A percentile compares a stretch with the other conserved stretches of the same genome.
phyloP scores from a whole-genome alignment of 2,797 vertebrate genomes.

The Chiroxiphia lanceolata region DNA sequence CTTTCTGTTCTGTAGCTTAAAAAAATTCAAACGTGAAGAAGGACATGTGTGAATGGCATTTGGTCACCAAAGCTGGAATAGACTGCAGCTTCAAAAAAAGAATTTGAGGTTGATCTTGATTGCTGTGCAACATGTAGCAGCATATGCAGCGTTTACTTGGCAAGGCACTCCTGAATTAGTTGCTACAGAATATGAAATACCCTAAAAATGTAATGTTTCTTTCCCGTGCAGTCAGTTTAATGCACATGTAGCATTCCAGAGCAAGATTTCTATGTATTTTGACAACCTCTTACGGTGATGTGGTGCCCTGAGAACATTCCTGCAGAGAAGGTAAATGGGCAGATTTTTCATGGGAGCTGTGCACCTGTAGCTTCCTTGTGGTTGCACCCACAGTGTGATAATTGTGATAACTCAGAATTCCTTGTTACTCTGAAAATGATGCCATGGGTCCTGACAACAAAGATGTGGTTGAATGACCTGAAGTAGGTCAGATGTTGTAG shows the following conservation, averaged over 20 bases:
- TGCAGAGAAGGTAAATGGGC: background rate
- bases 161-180: background rate
- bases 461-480: background rate
- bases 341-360: background rate
- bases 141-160: background rate
- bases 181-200: background rate
- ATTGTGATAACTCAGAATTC: background rate
- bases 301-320: background rate
- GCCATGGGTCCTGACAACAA: background rate
- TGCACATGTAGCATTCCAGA: background rate
- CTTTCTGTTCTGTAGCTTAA: background rate
- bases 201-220: background rate
- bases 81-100: background rate
- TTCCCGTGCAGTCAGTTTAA: background rate
- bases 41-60: no score
- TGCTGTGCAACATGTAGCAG: background rate
- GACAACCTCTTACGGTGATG: background rate
- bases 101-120: background rate
- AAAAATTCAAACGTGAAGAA: background rate
- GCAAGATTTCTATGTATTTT: fast-evolving
- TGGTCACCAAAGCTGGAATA: background rate
- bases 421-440: background rate
- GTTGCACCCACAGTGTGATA: background rate
- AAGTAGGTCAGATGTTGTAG: background rate
- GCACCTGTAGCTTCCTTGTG: background rate